These are phyloP conservation scores for Erythrocebus patas DNA, from an alignment of 2,113 vertebrate genomes.

Conservation along the genomic window DNA sequence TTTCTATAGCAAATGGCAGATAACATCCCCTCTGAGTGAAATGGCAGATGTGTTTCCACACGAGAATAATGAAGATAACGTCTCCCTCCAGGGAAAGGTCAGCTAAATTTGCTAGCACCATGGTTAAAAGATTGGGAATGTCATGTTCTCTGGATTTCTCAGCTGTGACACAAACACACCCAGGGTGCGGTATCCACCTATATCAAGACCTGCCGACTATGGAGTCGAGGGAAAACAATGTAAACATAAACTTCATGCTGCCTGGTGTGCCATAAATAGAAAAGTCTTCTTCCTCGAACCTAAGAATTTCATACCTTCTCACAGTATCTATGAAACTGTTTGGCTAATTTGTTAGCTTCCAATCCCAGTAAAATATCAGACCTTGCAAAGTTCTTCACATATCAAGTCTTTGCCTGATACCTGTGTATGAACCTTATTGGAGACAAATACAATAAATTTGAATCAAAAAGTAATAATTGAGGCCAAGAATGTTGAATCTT, in stretches of 20 bases:
- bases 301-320: background rate
- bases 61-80: background rate
- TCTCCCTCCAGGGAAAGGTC: background rate
- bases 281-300: background rate
- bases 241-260: background rate
- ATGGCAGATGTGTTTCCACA: background rate
- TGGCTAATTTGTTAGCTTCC: background rate
- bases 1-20: background rate
- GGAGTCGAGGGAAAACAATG: background rate
- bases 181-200: background rate
- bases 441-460: background rate
- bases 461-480: background rate
- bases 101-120: background rate
- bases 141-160: background rate
- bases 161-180: background rate
- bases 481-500: background rate
- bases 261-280: background rate
- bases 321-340: background rate
- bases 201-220: background rate
- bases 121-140: background rate
- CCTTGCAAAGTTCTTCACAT: background rate
- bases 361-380: background rate
- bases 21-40: background rate
- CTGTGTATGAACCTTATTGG: background rate
- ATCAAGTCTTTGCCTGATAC: background rate